Conservation (phyloP, 1,140 invertebrate species). For the Drosophila nebulosa region DNA sequence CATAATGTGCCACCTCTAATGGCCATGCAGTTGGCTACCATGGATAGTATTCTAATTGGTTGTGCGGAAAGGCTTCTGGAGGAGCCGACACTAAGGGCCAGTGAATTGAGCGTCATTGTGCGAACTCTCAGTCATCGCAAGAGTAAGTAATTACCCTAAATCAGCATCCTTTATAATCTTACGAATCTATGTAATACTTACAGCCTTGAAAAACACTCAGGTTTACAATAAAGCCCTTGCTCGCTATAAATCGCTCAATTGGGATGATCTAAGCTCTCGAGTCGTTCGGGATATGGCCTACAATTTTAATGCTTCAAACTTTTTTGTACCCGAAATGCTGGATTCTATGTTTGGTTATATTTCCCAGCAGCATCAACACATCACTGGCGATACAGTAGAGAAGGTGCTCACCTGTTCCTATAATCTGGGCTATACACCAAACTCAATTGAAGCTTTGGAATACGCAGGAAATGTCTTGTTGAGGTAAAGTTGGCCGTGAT, state of each 20-base stretch:
- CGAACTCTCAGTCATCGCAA: conserved; percentile 70
- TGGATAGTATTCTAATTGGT: conserved; percentile 60
- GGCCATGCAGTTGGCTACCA: conserved; percentile 58
- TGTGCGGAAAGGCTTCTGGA: conserved; percentile 60
- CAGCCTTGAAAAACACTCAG: conserved; percentile 54
- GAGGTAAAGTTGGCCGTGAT: conserved; percentile 21
- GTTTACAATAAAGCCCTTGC: conserved; percentile 53
- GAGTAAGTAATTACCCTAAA: conserved; percentile 32
- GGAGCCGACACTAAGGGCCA: conserved; percentile 36
- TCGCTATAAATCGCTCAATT: conserved; percentile 49
- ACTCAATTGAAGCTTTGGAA: conserved; percentile 72
- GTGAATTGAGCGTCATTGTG: conserved; percentile 66
- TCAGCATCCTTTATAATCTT: too few relatives aligned
- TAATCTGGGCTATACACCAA: conserved; percentile 81
- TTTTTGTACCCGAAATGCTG: conserved; percentile 79
- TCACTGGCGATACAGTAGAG: conserved; percentile 82
- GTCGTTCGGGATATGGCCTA: conserved; percentile 79
- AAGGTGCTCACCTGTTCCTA: conserved; percentile 82
- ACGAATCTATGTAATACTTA: neutral
- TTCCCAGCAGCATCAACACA: conserved; percentile 63
- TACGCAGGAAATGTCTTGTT: conserved; percentile 47
- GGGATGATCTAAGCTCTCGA: conserved; percentile 77
- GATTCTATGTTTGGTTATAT: conserved; percentile 81
- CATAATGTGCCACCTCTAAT: conserved; percentile 42
- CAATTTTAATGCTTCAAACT: conserved; percentile 71